These are phyloP conservation scores for Magallana angulata DNA, from an alignment of 1,140 invertebrate genomes.

Conservation along the genomic window DNA sequence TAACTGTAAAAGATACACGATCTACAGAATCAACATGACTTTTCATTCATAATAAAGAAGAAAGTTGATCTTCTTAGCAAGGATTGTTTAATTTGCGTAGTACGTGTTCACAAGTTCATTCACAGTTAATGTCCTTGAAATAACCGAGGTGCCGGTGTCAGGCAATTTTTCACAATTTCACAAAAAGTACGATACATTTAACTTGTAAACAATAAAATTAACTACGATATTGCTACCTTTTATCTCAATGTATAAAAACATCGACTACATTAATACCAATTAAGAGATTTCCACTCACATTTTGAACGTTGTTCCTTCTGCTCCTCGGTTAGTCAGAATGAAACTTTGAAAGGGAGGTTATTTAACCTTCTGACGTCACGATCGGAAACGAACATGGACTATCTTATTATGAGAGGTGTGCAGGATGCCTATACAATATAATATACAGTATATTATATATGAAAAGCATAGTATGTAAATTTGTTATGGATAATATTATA, in stretches of 20 bases:
- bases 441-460: too few species aligned
- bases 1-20: too few species aligned
- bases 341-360: constrained; percentile 18
- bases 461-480: too few species aligned
- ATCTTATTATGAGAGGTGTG: background rate
- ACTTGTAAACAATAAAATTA: background rate
- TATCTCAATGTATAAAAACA: background rate
- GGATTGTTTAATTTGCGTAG: too few species aligned
- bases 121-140: constrained; percentile 21
- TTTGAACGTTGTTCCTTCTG: background rate
- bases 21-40: too few species aligned
- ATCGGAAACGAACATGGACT: background rate
- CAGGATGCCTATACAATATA: background rate
- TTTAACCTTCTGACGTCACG: background rate
- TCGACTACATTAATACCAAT: background rate
- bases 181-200: background rate
- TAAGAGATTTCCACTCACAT: constrained; percentile 1
- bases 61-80: too few species aligned
- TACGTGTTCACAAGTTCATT: background rate
- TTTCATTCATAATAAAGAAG: too few species aligned
- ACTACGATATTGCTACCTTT: background rate
- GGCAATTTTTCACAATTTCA: background rate
- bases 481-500: too few species aligned
- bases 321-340: background rate
- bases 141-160: background rate